phyloP scores from a whole-genome alignment of 2,888 invertebrate species.

The Trachelus stipa region DNA sequence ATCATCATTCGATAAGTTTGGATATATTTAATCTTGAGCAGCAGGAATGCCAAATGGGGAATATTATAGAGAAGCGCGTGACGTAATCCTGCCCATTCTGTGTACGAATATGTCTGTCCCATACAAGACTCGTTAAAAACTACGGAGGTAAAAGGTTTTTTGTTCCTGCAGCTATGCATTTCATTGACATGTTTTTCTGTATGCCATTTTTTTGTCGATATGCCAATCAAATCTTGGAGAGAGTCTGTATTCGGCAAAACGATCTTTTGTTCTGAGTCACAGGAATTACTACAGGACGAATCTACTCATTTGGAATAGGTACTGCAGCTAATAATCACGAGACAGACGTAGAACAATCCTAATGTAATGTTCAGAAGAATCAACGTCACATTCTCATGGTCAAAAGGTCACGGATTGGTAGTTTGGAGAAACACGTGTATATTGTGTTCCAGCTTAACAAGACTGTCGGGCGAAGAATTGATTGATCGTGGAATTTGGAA shows the following conservation, averaged over 20 bases:
- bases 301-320: background rate
- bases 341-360: background rate
- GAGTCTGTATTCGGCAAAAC: background rate
- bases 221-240: background rate
- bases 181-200: background rate
- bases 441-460: background rate
- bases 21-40: background rate
- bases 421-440: background rate
- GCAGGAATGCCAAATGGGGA: background rate
- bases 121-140: background rate
- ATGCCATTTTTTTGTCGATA: background rate
- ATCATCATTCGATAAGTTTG: background rate
- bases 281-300: background rate
- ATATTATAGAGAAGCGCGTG: background rate
- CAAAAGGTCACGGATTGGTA: background rate
- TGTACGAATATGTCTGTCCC: background rate
- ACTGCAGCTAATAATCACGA: background rate
- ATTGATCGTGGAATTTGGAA: background rate
- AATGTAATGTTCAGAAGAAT: background rate
- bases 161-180: background rate
- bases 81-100: background rate
- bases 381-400: background rate
- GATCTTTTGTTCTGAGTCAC: background rate
- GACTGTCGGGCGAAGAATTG: background rate
- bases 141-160: background rate